Evolutionary conservation across 2,113 vertebrate genomes (phyloP).

Genomic region (Oryzias celebensis): DNA sequence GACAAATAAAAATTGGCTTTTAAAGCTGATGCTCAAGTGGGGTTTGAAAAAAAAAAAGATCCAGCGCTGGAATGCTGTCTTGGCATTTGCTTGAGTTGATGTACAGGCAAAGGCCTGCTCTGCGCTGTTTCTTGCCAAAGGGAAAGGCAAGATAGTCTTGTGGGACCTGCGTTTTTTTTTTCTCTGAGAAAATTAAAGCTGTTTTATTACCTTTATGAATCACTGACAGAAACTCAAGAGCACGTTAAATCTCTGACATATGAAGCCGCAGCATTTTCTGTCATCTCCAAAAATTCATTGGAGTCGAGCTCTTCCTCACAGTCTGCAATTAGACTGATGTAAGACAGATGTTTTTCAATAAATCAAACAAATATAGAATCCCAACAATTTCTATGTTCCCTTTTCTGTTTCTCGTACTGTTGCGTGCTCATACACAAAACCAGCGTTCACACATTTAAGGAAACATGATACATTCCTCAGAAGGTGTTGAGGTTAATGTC

Average conservation of each 20-base stretch:
- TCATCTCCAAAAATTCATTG: constrained; percentile 12
- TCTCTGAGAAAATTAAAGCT: constrained; percentile 25
- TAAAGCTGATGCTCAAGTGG: not conserved
- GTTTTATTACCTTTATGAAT: constrained; percentile 36
- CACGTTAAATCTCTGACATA: not conserved
- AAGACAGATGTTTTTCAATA: constrained; percentile 29
- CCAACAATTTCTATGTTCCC: not conserved
- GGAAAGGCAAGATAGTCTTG: constrained; percentile 25
- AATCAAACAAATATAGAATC: constrained; percentile 20
- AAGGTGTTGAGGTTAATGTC: constrained; percentile 18
- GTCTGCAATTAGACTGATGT: constrained; percentile 32
- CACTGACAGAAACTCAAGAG: not conserved
- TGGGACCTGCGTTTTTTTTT: constrained; percentile 17
- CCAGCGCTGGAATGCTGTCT: constrained; percentile 37
- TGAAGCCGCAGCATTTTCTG: not conserved
- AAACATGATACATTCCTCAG: constrained; percentile 47
- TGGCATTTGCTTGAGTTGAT: constrained; percentile 14
- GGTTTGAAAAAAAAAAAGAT: constrained; percentile 4
- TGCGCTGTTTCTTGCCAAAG: constrained; percentile 15
- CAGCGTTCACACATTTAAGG: constrained; percentile 17
- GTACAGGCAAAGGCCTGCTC: constrained; percentile 43
- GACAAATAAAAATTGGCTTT: not conserved
- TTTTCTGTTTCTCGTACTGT: not conserved
- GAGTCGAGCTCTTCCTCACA: constrained; percentile 6
- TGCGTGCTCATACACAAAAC: constrained; percentile 13